phyloP scores from a whole-genome alignment of 2,113 vertebrate species.

The Hemibagrus wyckioides region DNA sequence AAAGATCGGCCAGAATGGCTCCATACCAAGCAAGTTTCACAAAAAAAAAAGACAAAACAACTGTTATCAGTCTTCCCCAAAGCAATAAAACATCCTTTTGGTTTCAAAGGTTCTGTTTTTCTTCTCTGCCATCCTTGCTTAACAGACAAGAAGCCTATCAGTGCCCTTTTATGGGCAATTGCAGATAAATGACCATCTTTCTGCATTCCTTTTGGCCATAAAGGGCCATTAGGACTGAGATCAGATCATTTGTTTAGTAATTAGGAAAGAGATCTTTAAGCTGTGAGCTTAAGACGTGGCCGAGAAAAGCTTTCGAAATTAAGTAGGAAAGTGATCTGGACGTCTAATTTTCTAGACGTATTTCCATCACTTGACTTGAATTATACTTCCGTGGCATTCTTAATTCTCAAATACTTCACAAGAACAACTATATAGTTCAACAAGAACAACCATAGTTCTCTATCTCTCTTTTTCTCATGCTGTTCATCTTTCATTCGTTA shows the following conservation, averaged over 20 bases:
- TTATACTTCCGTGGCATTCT: background rate
- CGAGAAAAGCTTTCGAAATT: constrained; percentile 57
- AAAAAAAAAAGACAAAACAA: constrained; percentile 53
- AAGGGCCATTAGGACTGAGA: constrained; percentile 46
- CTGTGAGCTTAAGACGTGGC: background rate
- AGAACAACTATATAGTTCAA: background rate
- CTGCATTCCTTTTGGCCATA: constrained; percentile 63
- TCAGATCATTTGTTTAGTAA: constrained; percentile 46
- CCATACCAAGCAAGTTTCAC: constrained; percentile 20
- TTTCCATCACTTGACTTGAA: background rate
- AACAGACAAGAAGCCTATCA: constrained; percentile 48
- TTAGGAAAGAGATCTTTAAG: constrained; percentile 13
- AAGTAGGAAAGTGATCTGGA: constrained; percentile 53
- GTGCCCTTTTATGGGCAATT: constrained; percentile 59
- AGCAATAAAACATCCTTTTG: constrained; percentile 61
- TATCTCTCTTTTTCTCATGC: constrained; percentile 33
- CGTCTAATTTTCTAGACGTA: background rate
- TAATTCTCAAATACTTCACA: background rate
- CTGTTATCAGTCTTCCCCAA: constrained; percentile 55
- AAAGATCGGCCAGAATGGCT: constrained; percentile 22
- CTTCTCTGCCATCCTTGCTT: constrained; percentile 50
- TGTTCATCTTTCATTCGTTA: constrained; percentile 55
- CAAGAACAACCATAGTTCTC: too few relatives aligned
- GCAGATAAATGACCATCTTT: constrained; percentile 48
- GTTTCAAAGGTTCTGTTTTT: constrained; percentile 69